Conservation (phyloP, 2,113 vertebrate species). For the Cnemophilus loriae region DNA sequence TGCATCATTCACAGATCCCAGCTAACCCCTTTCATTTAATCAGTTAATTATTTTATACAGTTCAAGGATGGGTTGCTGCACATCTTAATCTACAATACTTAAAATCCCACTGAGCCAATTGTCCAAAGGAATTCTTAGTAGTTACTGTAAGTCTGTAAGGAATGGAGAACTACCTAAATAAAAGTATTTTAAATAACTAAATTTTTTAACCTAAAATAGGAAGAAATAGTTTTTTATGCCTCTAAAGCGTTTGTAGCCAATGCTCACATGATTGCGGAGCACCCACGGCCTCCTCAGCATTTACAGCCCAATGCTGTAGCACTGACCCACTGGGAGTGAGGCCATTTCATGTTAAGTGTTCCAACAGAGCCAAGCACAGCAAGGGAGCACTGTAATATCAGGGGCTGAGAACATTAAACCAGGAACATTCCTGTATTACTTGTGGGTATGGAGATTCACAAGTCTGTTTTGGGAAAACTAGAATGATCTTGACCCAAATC, state of each 20-base stretch:
- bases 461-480: background rate
- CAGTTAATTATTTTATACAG: background rate
- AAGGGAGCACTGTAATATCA: accelerated
- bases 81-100: background rate
- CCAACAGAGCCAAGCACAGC: background rate
- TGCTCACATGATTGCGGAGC: background rate
- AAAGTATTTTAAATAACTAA: background rate
- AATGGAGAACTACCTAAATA: background rate
- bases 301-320: background rate
- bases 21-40: background rate
- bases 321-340: background rate
- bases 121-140: background rate
- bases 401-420: background rate
- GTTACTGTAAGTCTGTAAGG: background rate
- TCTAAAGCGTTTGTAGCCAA: background rate
- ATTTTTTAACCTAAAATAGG: background rate
- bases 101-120: background rate
- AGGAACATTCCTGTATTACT: background rate
- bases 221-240: background rate
- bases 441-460: background rate
- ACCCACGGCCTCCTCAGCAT: background rate
- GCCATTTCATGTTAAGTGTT: background rate
- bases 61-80: background rate
- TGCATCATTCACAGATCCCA: background rate
- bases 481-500: background rate